Evolutionary conservation across 2,888 invertebrate species (phyloP), one percentile per base, ranked within the genome.

Genomic region (Agriopis aurantiaria): DNA sequence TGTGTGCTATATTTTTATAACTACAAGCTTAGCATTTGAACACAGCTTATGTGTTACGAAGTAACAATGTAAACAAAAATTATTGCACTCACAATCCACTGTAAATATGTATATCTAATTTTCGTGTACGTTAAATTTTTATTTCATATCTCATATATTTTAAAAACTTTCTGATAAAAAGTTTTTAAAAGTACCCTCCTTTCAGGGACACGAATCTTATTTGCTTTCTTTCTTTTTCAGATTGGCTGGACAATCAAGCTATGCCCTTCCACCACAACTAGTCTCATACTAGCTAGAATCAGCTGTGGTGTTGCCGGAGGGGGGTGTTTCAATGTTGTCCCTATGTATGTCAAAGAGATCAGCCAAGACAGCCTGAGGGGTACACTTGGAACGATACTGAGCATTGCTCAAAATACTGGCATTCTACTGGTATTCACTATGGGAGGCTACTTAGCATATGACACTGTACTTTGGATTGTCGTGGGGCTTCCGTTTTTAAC

Each of bases 321-420:
- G 2, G 89, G 87, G 0, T 82, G 85, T 61, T 90, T 85, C 67
- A 85, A 80, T 40, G 75, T 86, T 0, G 69, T 86, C 0, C 88
- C 89, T 0, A 84, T 90, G 75, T 90, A 90, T 67, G 69, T 87
- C 0, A 88, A 88, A 59, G 90, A 90, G 70, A 87, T 90, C 33
- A 84, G 88, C 52, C 82, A 88, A 61, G 84, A 86, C 56, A 75
- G 80, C 49, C 83, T 88, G 14, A 82, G 88, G 70, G 90, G 90
- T 8, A 72, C 79, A 0, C 70, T 88, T 3, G 84, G 85, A 9
- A 81, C 87, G 3, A 64, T 88, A 3, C 45, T 77, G 2, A 74
- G 81, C 0, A 55, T 88, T 5, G 72, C 80, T 10, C 85, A 86
- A 73, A 85, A 84, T 65, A 41, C 80, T 5, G 90, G 90, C 3